Evolutionary conservation across 2,888 invertebrate species (phyloP).

Genomic region (Ditylenchus weischeri): DNA sequence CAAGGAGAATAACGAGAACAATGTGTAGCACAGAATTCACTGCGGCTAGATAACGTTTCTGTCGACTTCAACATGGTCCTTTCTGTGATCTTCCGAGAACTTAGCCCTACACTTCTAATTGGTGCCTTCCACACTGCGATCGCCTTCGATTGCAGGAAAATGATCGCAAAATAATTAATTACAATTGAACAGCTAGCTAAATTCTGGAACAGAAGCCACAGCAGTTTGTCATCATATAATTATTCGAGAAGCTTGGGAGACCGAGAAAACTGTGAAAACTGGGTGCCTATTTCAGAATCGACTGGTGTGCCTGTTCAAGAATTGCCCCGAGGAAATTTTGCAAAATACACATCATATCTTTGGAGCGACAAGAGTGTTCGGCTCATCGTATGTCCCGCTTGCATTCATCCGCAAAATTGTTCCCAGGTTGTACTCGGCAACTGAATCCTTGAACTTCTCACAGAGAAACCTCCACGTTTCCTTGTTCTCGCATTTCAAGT

Average conservation of each 20-base stretch:
- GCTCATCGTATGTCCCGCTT: slow-evolving; percentile 76
- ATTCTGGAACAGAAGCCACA: too few species aligned
- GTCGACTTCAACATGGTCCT: not conserved
- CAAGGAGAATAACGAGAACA: too few species aligned
- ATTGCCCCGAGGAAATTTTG: too few species aligned
- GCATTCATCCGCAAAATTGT: slow-evolving; percentile 81
- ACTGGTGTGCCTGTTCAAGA: too few species aligned
- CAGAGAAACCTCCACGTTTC: slow-evolving; percentile 87
- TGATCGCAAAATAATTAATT: slow-evolving; percentile 68
- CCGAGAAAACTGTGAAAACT: too few species aligned
- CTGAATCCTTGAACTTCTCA: slow-evolving; percentile 78
- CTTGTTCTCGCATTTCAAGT: slow-evolving; percentile 82
- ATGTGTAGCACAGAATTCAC: too few species aligned
- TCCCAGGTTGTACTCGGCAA: slow-evolving; percentile 92
- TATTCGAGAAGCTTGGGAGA: too few species aligned
- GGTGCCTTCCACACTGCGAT: slow-evolving; percentile 83
- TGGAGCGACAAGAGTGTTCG: slow-evolving; percentile 70
- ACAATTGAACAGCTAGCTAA: too few species aligned
- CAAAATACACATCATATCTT: too few species aligned
- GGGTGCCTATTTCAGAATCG: too few species aligned
- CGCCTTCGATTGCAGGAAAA: slow-evolving; percentile 95
- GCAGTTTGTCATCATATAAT: too few species aligned
- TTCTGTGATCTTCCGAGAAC: slow-evolving; percentile 1
- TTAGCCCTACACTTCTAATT: slow-evolving; percentile 63
- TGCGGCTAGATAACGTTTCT: not conserved